Evolutionary conservation across 2,888 invertebrate genomes (phyloP).

Genomic region (Xestobium rufovillosum): DNA sequence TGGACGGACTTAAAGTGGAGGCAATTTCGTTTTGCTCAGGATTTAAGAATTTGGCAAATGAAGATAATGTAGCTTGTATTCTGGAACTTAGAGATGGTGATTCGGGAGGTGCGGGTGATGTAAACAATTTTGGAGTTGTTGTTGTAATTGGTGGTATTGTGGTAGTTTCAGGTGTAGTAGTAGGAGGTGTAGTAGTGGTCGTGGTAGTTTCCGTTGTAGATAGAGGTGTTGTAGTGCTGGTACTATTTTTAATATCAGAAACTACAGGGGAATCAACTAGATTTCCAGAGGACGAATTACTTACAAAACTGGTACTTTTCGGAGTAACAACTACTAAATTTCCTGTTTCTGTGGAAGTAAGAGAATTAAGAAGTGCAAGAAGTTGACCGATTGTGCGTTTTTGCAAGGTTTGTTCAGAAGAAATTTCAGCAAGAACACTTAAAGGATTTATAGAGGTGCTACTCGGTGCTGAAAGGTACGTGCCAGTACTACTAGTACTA

Average conservation of each 20-base stretch:
- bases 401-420: constrained; percentile 34
- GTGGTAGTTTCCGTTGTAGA: constrained; percentile 36
- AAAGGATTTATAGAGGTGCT: constrained; percentile 35
- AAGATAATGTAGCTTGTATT: constrained; percentile 9
- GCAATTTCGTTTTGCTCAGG: no score
- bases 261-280: not conserved
- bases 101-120: constrained; percentile 23
- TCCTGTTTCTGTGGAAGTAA: constrained; percentile 27
- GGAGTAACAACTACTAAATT: constrained; percentile 36
- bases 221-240: constrained; percentile 32
- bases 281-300: constrained; percentile 1
- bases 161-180: constrained; percentile 14
- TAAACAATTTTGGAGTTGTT: constrained; percentile 14
- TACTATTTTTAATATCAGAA: no score
- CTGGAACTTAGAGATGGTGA: constrained; percentile 15
- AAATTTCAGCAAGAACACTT: constrained; percentile 35
- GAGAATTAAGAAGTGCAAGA: constrained; percentile 40
- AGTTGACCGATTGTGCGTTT: constrained; percentile 38
- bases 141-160: constrained; percentile 12
- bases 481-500: constrained; percentile 21
- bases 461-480: constrained; percentile 23
- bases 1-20: constrained; percentile 11
- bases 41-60: not conserved
- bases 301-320: constrained; percentile 26
- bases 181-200: constrained; percentile 20